A percentile compares a stretch with the other conserved stretches of the same genome.
Conservation (phyloP, 92 coral and sea anemone genomes). For the Plumapathes pennacea region DNA sequence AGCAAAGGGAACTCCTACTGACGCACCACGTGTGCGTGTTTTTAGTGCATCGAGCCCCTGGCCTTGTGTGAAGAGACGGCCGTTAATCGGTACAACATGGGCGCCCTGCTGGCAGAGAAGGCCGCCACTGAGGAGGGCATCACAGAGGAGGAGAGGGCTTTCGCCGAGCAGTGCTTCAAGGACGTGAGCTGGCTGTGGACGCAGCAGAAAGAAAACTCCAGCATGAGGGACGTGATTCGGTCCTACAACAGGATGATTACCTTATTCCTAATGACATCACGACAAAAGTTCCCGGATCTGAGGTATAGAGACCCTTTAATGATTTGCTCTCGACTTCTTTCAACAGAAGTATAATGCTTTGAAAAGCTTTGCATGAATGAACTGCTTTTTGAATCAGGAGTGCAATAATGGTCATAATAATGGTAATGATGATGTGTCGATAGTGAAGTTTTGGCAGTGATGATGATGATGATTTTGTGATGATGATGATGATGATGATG, state of each 20-base stretch:
- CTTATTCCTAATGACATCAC: conserved; percentile 28
- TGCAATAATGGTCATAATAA: no score
- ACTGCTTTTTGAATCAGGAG: no score
- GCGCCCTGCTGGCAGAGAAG: conserved; percentile 62
- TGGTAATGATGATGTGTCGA: no score
- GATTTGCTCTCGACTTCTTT: no score
- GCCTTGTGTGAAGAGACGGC: conserved; percentile 59
- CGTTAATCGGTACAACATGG: conserved; percentile 65
- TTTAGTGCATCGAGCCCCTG: conserved; percentile 48
- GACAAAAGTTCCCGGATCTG: conserved; percentile 50
- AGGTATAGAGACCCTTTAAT: no score
- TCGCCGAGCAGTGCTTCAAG: conserved; percentile 45
- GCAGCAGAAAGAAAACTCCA: conserved; percentile 36
- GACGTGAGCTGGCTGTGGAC: conserved; percentile 39
- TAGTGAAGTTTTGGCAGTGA: no score
- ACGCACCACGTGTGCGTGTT: background rate
- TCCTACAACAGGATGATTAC: conserved; percentile 34
- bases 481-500: no score
- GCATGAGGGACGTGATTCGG: conserved; percentile 39
- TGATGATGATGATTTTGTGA: no score
- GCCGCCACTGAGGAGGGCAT: conserved; percentile 38
- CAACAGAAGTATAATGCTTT: no score
- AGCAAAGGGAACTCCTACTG: background rate
- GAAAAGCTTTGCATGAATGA: no score
- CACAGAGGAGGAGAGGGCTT: conserved; percentile 15